A percentile compares a stretch with the other conserved stretches of the same genome.
These are phyloP conservation scores for Notechis scutatus DNA, from an alignment of 2,113 vertebrate genomes.

Conservation along the genomic window DNA sequence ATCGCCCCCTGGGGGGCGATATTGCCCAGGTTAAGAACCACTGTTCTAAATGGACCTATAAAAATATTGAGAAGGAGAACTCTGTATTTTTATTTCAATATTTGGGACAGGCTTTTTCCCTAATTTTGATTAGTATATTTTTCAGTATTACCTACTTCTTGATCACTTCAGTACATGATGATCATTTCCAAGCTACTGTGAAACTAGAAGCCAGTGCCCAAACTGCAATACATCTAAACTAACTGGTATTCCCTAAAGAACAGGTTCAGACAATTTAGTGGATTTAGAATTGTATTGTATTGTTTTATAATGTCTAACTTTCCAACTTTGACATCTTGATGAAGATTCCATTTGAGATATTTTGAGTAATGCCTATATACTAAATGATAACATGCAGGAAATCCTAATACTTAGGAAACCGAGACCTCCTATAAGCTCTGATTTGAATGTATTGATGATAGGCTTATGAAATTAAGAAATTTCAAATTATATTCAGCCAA, in stretches of 20 bases:
- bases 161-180: background rate
- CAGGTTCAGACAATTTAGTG: background rate
- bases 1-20: too few species aligned
- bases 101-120: background rate
- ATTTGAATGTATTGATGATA: background rate
- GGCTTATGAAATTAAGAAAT: background rate
- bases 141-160: background rate
- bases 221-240: background rate
- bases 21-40: too few species aligned
- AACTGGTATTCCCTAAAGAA: background rate
- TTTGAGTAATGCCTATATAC: background rate
- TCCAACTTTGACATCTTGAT: background rate
- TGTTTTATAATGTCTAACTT: background rate
- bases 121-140: background rate
- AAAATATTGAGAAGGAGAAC: background rate
- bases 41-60: background rate
- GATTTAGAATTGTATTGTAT: background rate
- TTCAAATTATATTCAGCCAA: background rate
- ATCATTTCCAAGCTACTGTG: background rate
- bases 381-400: background rate
- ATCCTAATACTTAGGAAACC: background rate
- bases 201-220: background rate
- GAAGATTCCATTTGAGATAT: background rate
- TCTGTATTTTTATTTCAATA: background rate
- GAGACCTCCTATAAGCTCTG: background rate